A percentile compares a stretch with the other conserved stretches of the same genome.
phyloP scores from a whole-genome alignment of 2,797 vertebrate genomes.

The Pangasius macronema region DNA sequence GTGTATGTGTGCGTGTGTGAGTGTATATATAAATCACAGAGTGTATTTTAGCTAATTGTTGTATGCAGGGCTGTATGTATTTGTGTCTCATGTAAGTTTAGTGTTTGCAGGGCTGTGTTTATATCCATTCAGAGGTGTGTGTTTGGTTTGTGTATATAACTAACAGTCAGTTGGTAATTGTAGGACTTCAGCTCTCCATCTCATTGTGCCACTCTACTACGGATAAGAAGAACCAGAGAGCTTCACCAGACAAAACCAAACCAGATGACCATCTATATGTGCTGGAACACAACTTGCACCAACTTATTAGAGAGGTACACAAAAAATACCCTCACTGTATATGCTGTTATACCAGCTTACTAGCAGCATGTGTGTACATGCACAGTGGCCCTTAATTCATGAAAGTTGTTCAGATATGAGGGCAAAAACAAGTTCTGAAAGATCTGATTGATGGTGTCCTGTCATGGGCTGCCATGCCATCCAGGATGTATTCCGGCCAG shows the following conservation, averaged over 20 bases:
- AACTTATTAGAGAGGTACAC: conserved; percentile 94
- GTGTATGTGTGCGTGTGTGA: background rate
- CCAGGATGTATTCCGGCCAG: background rate
- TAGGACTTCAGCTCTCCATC: conserved; percentile 93
- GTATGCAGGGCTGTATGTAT: background rate
- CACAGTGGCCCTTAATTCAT: background rate
- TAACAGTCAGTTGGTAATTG: conserved; percentile 7
- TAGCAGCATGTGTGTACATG: background rate
- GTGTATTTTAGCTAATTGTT: background rate
- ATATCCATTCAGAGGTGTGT: background rate
- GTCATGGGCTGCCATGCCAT: background rate
- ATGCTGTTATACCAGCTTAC: background rate
- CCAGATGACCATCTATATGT: conserved; percentile 95
- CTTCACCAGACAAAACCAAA: conserved; percentile 83
- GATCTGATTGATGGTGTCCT: background rate
- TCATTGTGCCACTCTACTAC: conserved; percentile 92
- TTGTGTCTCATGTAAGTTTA: background rate
- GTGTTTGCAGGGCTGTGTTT: background rate
- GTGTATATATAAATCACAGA: background rate
- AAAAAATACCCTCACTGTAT: background rate
- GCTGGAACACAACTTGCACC: conserved; percentile 94
- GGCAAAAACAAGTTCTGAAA: background rate
- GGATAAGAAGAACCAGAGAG: conserved; percentile 88
- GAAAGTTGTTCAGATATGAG: background rate
- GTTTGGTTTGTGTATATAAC: background rate